Conservation (phyloP, 2,888 invertebrate genomes). For the Leptopilina syphax region DNA sequence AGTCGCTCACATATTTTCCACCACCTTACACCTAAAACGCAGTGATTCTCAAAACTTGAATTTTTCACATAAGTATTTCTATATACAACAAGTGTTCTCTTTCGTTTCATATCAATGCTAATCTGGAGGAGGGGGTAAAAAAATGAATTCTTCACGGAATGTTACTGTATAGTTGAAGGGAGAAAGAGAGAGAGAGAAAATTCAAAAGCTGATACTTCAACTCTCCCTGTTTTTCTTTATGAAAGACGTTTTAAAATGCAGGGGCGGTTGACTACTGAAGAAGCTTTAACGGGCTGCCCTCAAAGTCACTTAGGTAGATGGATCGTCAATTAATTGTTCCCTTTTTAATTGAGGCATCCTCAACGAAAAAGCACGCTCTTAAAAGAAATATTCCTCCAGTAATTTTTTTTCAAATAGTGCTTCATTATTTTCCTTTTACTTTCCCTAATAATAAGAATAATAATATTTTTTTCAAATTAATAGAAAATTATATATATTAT, state of each 20-base stretch:
- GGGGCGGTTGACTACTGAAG: background rate
- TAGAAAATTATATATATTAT: too few relatives aligned
- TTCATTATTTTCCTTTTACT: too few relatives aligned
- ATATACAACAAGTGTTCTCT: background rate
- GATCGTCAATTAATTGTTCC: constrained; percentile 55
- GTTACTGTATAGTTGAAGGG: background rate
- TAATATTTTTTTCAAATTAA: too few relatives aligned
- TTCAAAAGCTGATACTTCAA: constrained; percentile 15
- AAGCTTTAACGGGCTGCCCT: background rate
- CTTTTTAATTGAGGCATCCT: constrained; percentile 51
- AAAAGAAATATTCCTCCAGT: too few relatives aligned
- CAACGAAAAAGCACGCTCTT: background rate
- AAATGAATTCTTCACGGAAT: background rate
- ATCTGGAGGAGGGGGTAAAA: background rate
- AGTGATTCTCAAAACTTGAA: background rate
- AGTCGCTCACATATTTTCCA: background rate
- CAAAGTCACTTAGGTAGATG: constrained; percentile 33
- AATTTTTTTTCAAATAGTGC: too few relatives aligned
- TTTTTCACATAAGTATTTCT: background rate
- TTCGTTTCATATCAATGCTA: background rate
- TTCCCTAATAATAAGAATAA: too few relatives aligned
- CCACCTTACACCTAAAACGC: constrained; percentile 4
- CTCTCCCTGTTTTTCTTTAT: background rate
- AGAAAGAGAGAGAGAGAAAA: background rate
- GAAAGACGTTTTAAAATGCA: constrained; percentile 10